These are phyloP conservation scores for Brachionus asplanchnoidis DNA, from an alignment of 1,140 invertebrate species.

Conservation along the genomic window DNA sequence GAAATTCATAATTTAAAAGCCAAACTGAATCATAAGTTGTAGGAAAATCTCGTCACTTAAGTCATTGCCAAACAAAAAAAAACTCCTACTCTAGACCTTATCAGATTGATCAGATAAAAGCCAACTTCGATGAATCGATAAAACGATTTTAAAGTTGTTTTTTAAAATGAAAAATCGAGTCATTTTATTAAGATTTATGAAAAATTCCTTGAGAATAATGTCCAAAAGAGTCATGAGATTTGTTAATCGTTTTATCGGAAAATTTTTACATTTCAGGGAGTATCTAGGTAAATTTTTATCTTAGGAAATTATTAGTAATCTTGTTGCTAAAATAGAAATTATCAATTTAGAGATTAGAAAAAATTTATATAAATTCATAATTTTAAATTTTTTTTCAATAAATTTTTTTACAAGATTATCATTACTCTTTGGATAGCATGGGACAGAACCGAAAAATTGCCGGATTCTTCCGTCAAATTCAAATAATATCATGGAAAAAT, in stretches of 20 bases:
- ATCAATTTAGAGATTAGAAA: neutral
- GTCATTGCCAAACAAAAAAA: neutral
- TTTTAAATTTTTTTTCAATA: neutral
- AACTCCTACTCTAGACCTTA: neutral
- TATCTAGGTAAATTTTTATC: neutral
- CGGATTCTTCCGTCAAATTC: conserved; percentile 32
- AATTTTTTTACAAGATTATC: neutral
- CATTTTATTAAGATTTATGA: neutral
- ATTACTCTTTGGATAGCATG: conserved; percentile 20
- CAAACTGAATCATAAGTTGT: neutral
- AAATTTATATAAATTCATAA: neutral
- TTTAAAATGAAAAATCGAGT: neutral
- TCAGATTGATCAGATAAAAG: neutral
- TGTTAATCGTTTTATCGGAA: neutral
- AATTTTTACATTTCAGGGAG: neutral
- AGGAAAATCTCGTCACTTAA: neutral
- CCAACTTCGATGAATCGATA: neutral
- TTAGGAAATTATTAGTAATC: neutral
- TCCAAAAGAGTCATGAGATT: neutral
- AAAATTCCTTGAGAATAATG: neutral
- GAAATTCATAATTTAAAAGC: neutral
- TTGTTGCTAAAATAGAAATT: conserved; percentile 14
- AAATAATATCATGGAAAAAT: conserved; percentile 40
- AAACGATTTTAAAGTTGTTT: neutral
- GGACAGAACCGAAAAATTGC: neutral